Conservation (phyloP, 2,797 vertebrate species). For the Scomberomorus guttatus region DNA sequence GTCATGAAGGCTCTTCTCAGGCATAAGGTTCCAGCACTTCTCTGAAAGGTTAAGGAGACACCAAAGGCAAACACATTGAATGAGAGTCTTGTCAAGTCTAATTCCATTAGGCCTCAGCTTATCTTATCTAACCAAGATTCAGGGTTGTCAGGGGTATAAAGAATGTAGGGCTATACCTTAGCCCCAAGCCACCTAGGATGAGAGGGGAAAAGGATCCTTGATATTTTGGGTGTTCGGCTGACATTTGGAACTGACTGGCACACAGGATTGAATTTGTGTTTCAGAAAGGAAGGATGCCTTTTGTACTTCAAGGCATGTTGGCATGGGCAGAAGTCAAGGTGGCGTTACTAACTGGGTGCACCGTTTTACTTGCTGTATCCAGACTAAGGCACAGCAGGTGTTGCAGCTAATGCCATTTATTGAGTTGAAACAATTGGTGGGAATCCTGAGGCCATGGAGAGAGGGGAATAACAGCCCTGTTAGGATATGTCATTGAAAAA, state of each 20-base stretch:
- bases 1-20: constrained; percentile 76
- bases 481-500: constrained; percentile 55
- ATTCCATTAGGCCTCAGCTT: constrained; percentile 82
- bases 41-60: constrained; percentile 86
- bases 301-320: constrained; percentile 76
- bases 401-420: constrained; percentile 71
- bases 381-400: constrained; percentile 65
- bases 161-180: constrained; percentile 68
- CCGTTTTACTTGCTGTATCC: constrained; percentile 44
- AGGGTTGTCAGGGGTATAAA: constrained; percentile 78
- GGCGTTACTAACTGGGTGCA: constrained; percentile 61
- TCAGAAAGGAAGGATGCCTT: constrained; percentile 71
- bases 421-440: constrained; percentile 69
- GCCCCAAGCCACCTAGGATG: constrained; percentile 72
- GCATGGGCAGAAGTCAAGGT: constrained; percentile 61
- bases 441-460: constrained; percentile 52
- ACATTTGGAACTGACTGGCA: constrained; percentile 79
- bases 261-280: constrained; percentile 74
- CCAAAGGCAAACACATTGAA: constrained; percentile 85
- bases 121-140: constrained; percentile 83
- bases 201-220: constrained; percentile 76
- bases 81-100: constrained; percentile 82
- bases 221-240: constrained; percentile 79
- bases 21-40: constrained; percentile 74
- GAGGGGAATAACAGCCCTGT: constrained; percentile 35